Evolutionary conservation across 2,888 invertebrate genomes (phyloP), one percentile per base, ranked within the genome.

Genomic region (Drosophila buzzatii): DNA sequence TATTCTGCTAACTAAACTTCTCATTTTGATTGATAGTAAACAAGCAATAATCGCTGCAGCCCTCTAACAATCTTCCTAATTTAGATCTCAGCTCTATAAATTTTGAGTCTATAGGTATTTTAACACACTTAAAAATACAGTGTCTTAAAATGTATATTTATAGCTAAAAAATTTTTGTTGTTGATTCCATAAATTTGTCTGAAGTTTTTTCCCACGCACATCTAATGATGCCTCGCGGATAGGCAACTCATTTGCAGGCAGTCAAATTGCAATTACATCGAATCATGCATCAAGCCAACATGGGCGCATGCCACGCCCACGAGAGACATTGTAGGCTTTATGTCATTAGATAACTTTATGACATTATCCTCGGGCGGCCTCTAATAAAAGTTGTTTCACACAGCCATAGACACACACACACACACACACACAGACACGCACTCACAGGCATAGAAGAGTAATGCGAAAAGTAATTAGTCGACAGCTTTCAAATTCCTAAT

Each of bases 391-490:
- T 79, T 79, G 57, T 27, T 16, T n/a, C 18, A 18, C 64, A 51
- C 35, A 51, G 33, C 12, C 33, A 49, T 31, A 49, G 4, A n/a
- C 31, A 41, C 41, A 41, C 31, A n/a, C n/a, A 39, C 39, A 20
- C 27, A n/a, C 64, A 51, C 35, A 52, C 35, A 35, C 35, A 52
- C 51, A 35, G 20, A 52, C 51, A 8, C 16, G 16, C 20, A 45
- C 16, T 2, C 6, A 20, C 20, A 20, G 20, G 18, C 5, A 35
- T 6, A 16, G 7, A 7, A n/a, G 42, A 57, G 62, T 70, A 72
- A 79, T 72, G 62, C 49, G 60, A 75, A 70, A 73, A 73, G 84
- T 85, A 87, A 85, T 85, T 87, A 87, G 87, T 56, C 73, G 59
- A 16, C 59, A 59, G 58, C 64, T 76, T 73, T 66, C 59, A 73